A percentile compares a stretch with the other conserved stretches of the same genome.
phyloP scores from a whole-genome alignment of 2,797 vertebrate species.

The Cirrhinus molitorella region DNA sequence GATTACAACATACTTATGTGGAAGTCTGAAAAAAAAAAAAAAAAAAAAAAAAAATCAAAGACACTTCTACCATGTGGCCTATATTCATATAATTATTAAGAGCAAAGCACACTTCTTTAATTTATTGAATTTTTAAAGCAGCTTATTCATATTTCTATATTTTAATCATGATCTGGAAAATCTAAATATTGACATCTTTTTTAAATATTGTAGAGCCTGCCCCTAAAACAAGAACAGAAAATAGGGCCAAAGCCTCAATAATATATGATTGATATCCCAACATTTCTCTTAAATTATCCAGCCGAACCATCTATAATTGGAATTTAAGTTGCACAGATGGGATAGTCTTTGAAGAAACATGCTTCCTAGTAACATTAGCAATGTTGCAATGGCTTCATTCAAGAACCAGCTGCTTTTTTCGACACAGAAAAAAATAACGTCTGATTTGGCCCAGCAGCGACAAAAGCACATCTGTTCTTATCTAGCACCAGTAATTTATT shows the following conservation, averaged over 20 bases:
- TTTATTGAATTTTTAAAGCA: neutral
- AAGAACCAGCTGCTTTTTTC: constrained; percentile 34
- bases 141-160: neutral
- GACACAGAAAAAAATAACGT: neutral
- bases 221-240: neutral
- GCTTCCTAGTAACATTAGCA: constrained; percentile 31
- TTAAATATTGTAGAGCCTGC: neutral
- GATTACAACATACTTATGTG: neutral
- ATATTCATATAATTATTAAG: neutral
- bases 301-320: constrained; percentile 25
- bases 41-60: too few relatives aligned
- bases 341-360: constrained; percentile 19
- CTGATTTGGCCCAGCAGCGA: constrained; percentile 44
- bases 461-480: constrained; percentile 44
- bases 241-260: neutral
- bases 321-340: constrained; percentile 38
- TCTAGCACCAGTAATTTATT: constrained; percentile 23
- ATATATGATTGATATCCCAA: constrained; percentile 8
- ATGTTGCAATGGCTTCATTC: constrained; percentile 43
- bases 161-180: neutral
- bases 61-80: neutral
- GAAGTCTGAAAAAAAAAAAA: neutral
- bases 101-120: neutral
- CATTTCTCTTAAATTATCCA: constrained; percentile 24
- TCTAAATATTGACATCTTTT: neutral